Evolutionary conservation across 1,140 invertebrate genomes (phyloP), one percentile per base, ranked within the genome.

Genomic region (Aphelinus certus): DNA sequence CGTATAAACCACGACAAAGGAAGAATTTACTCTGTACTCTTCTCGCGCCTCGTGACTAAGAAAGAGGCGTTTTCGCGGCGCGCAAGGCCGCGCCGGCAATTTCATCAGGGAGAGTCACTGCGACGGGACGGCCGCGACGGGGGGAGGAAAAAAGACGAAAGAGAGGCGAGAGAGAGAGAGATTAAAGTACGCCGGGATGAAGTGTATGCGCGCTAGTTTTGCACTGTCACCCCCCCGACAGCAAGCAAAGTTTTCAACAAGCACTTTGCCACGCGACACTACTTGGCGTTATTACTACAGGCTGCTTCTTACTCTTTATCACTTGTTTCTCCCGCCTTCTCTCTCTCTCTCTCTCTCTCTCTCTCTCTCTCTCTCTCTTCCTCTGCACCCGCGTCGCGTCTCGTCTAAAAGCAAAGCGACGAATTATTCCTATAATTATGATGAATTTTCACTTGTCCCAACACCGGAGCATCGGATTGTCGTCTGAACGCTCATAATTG

Each of bases 201-300:
- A 75, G 61, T 64, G 60, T 45, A 2, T 55, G 66, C 46, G 47
- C 56, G 1, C 51, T 61, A 70, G 53, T 69, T 75, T 64, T 55
- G 66, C 46, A 56, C 56, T 46, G 57, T 67, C 47, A n/a, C 42
- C 57, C 51, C 9, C 51, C 57, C 58, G 49, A 68, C 63, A 68
- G 62, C 60, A n/a, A 75, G 66, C 7, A 64, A 75, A 75, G 48
- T 75, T 70, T 75, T 68, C 49, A 10, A 75, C 53, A 51, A 57
- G 66, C 61, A 75, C 66, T 75, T 69, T 70, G 60, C 62, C 58
- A 65, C 46, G 47, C 51, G 51, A 49, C 53, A 65, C 49, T 58
- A 65, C 62, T 64, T 60, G 53, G 10, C 46, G 55, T 46, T 42
- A 49, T 55, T 71, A 46, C 60, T 2, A 26, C 26, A 26, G 26